A percentile compares a stretch with the other conserved stretches of the same genome.
Evolutionary conservation across 2,888 invertebrate species (phyloP).

Genomic region (Aspidiotus destructor): DNA sequence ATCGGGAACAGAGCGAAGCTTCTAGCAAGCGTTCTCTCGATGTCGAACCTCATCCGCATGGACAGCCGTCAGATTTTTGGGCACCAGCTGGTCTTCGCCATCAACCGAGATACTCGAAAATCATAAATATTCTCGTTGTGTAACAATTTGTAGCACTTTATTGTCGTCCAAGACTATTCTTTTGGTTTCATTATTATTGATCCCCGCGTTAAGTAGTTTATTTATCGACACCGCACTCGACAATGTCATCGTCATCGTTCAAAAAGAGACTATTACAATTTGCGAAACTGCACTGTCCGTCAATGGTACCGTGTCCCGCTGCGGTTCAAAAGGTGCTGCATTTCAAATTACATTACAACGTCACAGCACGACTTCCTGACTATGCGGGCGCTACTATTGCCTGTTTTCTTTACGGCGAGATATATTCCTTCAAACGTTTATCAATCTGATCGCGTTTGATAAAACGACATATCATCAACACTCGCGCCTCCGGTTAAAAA

Average conservation of each 20-base stretch:
- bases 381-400: constrained; percentile 18
- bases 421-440: not conserved
- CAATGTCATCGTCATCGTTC: not conserved
- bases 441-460: no score
- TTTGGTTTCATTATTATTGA: not conserved
- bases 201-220: constrained; percentile 19
- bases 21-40: no score
- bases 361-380: constrained; percentile 31
- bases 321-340: constrained; percentile 15
- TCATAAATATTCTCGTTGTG: constrained; percentile 15
- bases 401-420: not conserved
- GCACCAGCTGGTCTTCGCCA: no score
- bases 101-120: not conserved
- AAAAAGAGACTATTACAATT: not conserved
- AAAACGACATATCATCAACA: no score
- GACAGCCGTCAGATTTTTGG: no score
- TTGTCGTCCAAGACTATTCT: not conserved
- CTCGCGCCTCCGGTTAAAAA: no score
- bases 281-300: constrained; percentile 16
- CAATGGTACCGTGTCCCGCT: constrained; percentile 23
- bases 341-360: constrained; percentile 11
- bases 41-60: no score
- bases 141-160: constrained; percentile 6
- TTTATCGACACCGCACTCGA: constrained; percentile 28
- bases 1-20: no score